Conservation (phyloP, 2,888 invertebrate genomes). For the Andrena praecox region DNA sequence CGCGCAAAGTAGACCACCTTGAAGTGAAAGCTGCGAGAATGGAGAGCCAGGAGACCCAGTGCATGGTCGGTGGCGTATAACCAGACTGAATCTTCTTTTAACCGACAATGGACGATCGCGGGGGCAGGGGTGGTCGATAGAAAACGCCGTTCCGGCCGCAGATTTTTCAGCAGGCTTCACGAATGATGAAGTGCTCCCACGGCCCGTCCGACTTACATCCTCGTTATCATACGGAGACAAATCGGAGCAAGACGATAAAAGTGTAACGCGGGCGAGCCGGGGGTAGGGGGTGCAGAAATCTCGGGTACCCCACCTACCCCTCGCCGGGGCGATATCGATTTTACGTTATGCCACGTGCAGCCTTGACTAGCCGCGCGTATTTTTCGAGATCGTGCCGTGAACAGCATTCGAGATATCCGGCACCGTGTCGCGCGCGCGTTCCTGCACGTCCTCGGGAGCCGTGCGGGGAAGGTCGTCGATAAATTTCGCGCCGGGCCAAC, state of each 20-base stretch:
- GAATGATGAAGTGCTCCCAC: conserved; percentile 38
- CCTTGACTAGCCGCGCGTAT: conserved; percentile 49
- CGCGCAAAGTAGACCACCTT: no score
- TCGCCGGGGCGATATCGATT: conserved; percentile 61
- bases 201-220: conserved; percentile 57
- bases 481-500: conserved; percentile 20
- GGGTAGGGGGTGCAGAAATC: not conserved
- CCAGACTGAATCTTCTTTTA: conserved; percentile 5
- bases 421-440: conserved; percentile 15
- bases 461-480: conserved; percentile 15
- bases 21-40: no score
- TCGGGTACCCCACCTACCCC: not conserved
- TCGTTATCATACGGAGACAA: conserved; percentile 61
- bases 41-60: not conserved
- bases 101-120: conserved; percentile 37
- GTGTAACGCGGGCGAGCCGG: conserved; percentile 17
- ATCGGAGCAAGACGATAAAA: conserved; percentile 62
- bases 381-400: conserved; percentile 48
- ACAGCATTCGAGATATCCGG: not conserved
- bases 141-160: conserved; percentile 21
- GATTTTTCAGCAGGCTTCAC: conserved; percentile 39
- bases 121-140: conserved; percentile 33
- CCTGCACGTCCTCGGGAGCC: not conserved
- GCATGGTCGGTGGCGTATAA: not conserved
- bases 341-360: conserved; percentile 62